phyloP scores from a whole-genome alignment of 2,113 vertebrate genomes.

The Patagioenas fasciata region DNA sequence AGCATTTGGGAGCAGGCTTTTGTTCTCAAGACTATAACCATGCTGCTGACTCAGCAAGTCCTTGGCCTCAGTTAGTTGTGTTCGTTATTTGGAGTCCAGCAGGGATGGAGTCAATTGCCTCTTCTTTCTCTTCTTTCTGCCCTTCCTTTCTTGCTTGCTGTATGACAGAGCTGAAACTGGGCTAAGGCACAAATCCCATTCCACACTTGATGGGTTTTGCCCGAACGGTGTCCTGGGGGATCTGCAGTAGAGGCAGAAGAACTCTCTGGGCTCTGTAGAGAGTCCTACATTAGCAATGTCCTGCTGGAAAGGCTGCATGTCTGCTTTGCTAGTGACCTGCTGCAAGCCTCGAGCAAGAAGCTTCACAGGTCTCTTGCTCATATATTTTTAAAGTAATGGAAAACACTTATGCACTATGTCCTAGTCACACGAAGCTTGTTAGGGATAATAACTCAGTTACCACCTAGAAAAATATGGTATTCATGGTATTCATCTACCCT shows the following conservation, averaged over 20 bases:
- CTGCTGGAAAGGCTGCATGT: neutral
- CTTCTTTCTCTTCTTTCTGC: neutral
- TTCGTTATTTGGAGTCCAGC: neutral
- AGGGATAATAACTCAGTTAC: neutral
- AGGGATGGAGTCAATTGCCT: neutral
- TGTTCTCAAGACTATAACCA: neutral
- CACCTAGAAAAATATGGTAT: neutral
- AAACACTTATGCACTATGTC: accelerated
- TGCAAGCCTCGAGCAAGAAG: neutral
- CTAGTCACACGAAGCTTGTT: neutral
- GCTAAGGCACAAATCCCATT: neutral
- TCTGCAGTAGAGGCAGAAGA: neutral
- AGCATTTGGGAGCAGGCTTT: neutral
- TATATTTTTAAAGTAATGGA: neutral
- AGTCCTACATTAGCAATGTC: neutral
- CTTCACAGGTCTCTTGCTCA: neutral
- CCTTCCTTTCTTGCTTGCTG: neutral
- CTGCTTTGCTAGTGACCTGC: neutral
- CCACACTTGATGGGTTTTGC: neutral
- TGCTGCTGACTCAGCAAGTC: neutral
- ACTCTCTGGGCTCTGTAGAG: neutral
- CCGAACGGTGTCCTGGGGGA: neutral
- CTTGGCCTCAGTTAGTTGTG: neutral
- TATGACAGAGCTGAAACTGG: neutral
- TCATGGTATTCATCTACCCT: neutral